Evolutionary conservation across 2,113 vertebrate genomes (phyloP), one percentile per base, ranked within the genome.

Genomic region (Syrmaticus mikado): DNA sequence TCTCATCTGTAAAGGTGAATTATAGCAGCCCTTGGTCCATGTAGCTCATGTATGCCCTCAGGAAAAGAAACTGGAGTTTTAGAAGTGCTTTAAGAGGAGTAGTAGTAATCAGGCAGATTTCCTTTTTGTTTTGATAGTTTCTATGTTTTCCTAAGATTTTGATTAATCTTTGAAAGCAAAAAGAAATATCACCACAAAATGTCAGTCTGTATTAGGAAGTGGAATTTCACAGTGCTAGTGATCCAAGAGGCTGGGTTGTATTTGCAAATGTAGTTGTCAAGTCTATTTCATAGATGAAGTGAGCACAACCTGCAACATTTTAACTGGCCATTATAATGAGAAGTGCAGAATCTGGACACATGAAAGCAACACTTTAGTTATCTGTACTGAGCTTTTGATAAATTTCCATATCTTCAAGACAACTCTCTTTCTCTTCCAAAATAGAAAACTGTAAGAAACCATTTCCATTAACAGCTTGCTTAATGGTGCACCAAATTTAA

Each of bases 141-240:
- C n/a, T 43, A 15, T 21, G 32, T 86, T 83, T 86, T 65, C 8
- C 50, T 38, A 41, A 62, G 30, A 46, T 78, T 91, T 6, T 66
- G 9, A 50, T 87, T 70, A 85, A 65, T 77, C n/a, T 66, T 80
- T 62, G 36, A 71, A 96, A 87, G 55, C 70, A 92, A 73, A 86
- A 93, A 81, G 3, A 17, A 72, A 40, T 40, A 41, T 27, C 55
- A 77, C 28, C 34, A 48, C 4, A 76, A 55, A 70, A 14, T 60
- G 66, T 27, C 32, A 80, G 34, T 22, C 34, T 89, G 16, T 52
- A 20, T 74, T 55, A 92, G 78, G 52, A 93, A 87, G 32, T 22
- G 19, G 46, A 38, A 76, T 89, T 72, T 27, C 45, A 43, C 7
- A 67, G 24, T 22, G 16, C 6, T 57, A 36, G 40, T 87, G 58